These are phyloP conservation scores for Choloepus didactylus DNA, from an alignment of 2,797 vertebrate species.

Conservation along the genomic window DNA sequence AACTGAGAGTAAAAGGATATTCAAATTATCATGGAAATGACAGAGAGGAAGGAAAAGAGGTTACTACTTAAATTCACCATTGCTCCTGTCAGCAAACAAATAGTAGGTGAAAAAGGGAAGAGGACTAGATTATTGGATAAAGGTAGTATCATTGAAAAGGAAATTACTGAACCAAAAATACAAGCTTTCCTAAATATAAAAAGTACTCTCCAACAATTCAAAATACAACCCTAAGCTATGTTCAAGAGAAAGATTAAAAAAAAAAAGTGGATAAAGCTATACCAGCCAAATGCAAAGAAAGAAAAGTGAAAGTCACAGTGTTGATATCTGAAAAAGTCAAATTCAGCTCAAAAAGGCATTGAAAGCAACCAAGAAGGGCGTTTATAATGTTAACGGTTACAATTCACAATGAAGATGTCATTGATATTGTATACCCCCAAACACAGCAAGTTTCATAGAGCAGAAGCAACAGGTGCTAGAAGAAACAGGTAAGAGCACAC, in stretches of 20 bases:
- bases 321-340: constrained; percentile 30
- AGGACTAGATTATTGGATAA: neutral
- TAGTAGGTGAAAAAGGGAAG: neutral
- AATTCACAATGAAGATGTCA: constrained; percentile 33
- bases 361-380: neutral
- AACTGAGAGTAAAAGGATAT: constrained; percentile 11
- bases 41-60: neutral
- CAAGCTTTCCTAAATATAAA: neutral
- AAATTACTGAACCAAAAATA: constrained; percentile 34
- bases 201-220: neutral
- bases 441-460: constrained; percentile 8
- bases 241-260: neutral
- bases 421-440: neutral
- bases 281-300: constrained; percentile 25
- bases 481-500: neutral
- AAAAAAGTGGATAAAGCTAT: neutral
- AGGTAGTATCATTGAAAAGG: neutral
- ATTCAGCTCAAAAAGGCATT: constrained; percentile 1
- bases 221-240: constrained; percentile 32
- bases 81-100: neutral
- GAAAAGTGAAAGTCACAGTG: neutral
- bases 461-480: neutral
- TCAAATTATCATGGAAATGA: constrained; percentile 10
- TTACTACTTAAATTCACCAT: neutral
- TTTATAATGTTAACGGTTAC: constrained; percentile 36